A percentile compares a stretch with the other conserved stretches of the same genome.
Conservation (phyloP, 2,797 vertebrate species). For the Mionectes olivaceus region DNA sequence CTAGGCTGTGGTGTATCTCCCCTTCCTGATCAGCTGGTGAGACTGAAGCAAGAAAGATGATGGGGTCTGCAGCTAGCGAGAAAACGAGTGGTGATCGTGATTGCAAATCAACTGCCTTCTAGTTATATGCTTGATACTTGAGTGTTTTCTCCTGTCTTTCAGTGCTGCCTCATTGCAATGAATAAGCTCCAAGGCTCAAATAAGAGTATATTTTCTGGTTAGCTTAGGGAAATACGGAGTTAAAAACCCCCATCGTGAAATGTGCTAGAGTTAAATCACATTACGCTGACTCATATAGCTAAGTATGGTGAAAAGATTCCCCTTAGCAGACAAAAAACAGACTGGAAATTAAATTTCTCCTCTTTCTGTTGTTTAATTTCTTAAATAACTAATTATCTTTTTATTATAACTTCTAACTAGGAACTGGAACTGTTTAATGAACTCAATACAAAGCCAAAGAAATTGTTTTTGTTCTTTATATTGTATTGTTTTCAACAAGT, state of each 20-base stretch:
- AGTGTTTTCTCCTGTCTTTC: not conserved
- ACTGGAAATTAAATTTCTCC: not conserved
- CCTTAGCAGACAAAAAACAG: not conserved
- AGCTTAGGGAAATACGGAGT: not conserved
- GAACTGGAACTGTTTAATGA: not conserved
- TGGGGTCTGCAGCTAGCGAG: not conserved
- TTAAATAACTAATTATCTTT: not conserved
- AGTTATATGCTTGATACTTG: rapidly evolving
- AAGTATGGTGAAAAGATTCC: not conserved
- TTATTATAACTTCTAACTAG: not conserved
- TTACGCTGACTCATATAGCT: not conserved
- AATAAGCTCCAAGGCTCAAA: not conserved
- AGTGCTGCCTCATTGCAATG: not conserved
- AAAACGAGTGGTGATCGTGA: not conserved
- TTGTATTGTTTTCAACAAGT: not conserved
- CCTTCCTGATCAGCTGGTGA: not conserved
- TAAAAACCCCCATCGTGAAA: not conserved
- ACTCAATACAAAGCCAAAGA: not conserved
- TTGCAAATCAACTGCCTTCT: not conserved
- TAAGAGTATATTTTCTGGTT: not conserved
- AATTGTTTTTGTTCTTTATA: not conserved
- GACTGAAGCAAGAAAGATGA: not conserved
- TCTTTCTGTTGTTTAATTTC: not conserved
- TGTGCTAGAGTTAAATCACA: not conserved
- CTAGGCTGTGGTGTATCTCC: not conserved